phyloP scores from a whole-genome alignment of 2,113 vertebrate species.

The Hemichromis elongatus region DNA sequence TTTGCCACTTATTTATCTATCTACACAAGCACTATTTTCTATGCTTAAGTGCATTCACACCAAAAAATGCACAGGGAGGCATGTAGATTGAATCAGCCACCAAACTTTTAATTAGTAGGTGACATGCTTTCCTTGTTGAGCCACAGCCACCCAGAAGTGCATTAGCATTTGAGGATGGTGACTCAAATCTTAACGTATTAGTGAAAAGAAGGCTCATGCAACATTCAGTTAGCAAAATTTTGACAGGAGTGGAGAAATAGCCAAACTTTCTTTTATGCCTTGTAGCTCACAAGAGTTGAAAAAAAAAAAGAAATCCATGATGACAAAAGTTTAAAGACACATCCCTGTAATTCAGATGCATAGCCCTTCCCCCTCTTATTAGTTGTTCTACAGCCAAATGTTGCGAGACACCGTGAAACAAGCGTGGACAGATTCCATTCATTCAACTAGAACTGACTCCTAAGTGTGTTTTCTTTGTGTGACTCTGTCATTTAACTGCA shows the following conservation, averaged over 20 bases:
- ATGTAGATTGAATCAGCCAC: not conserved
- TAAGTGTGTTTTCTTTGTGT: not conserved
- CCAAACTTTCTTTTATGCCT: not conserved
- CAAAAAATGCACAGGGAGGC: not conserved
- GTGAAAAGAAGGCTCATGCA: not conserved
- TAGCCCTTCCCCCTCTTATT: not conserved
- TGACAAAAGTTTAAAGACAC: not conserved
- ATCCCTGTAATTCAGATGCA: not conserved
- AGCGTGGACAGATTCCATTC: not conserved
- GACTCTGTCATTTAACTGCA: not conserved
- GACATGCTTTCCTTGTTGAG: not conserved
- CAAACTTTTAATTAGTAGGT: not conserved
- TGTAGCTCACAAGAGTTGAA: not conserved
- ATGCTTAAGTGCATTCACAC: not conserved
- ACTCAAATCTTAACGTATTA: not conserved
- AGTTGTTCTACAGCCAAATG: not conserved
- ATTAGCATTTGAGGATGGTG: not conserved
- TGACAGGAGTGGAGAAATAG: not conserved
- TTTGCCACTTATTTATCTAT: not conserved
- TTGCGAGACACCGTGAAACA: not conserved
- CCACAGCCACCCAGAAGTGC: not conserved
- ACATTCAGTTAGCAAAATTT: not conserved
- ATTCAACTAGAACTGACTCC: not conserved
- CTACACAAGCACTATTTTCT: too few relatives aligned
- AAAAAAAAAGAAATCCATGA: not conserved